These are phyloP conservation scores for Tychaedon coryphoeus DNA, from an alignment of 2,113 vertebrate species.

Conservation along the genomic window DNA sequence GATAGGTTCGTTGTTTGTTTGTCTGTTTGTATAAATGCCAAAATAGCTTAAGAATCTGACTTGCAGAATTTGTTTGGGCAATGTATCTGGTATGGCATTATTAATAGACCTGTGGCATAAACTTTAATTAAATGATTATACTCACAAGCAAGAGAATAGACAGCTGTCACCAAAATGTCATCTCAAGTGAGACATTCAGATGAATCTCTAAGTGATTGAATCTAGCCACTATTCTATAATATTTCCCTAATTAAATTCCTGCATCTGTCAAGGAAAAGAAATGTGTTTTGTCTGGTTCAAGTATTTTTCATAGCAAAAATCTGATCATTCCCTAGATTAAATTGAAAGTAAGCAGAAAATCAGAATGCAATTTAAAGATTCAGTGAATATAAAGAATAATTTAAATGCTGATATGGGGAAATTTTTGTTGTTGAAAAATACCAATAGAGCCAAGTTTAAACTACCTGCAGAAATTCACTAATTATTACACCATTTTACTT, in stretches of 20 bases:
- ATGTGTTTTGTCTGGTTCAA: not conserved
- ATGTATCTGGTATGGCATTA: not conserved
- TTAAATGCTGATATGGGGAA: fast-evolving
- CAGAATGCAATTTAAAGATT: not conserved
- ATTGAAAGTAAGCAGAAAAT: not conserved
- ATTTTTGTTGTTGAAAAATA: not conserved
- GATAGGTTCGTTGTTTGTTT: not conserved
- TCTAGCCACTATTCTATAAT: not conserved
- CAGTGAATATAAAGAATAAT: not conserved
- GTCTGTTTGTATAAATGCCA: not conserved
- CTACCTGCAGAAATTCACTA: not conserved
- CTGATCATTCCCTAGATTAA: not conserved
- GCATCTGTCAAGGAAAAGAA: not conserved
- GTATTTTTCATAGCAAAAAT: not conserved
- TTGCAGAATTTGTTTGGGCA: not conserved
- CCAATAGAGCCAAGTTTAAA: not conserved
- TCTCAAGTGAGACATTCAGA: not conserved
- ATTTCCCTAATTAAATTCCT: not conserved
- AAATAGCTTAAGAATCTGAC: not conserved
- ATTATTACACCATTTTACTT: not conserved
- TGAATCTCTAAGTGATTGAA: not conserved
- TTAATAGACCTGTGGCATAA: not conserved
- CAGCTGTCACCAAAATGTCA: conserved; percentile 10
- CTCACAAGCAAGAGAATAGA: not conserved
- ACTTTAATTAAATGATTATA: not conserved